A percentile compares a stretch with the other conserved stretches of the same genome.
These are phyloP conservation scores for Hecatera dysodea DNA, from an alignment of 2,888 invertebrate genomes.

Conservation along the genomic window DNA sequence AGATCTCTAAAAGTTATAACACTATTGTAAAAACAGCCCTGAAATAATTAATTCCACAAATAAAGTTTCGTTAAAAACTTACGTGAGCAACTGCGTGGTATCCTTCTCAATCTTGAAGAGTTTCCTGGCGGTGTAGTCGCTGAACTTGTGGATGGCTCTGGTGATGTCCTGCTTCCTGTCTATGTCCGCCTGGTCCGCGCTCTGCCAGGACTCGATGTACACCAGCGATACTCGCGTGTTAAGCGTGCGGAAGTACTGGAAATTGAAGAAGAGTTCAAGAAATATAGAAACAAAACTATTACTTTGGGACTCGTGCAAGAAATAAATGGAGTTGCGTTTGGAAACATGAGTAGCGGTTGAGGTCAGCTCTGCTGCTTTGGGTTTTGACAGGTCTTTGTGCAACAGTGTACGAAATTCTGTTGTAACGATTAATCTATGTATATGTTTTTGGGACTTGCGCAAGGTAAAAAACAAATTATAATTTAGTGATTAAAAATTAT, in stretches of 20 bases:
- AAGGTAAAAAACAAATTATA: too few species aligned
- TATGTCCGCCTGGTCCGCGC: conserved; percentile 96
- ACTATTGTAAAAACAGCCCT: too few species aligned
- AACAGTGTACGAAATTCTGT: too few species aligned
- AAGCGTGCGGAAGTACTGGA: conserved; percentile 97
- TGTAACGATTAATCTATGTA: too few species aligned
- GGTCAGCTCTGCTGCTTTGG: neutral
- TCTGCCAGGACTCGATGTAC: conserved; percentile 99
- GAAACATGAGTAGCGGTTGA: neutral
- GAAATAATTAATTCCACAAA: too few species aligned
- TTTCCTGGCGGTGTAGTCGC: conserved; percentile 96
- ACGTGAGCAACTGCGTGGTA: conserved; percentile 98
- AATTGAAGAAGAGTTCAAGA: neutral
- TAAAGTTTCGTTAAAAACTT: conserved; percentile 81
- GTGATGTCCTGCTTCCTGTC: conserved; percentile 96
- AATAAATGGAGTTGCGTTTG: neutral
- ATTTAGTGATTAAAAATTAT: too few species aligned
- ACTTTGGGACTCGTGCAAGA: too few species aligned
- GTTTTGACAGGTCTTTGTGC: too few species aligned
- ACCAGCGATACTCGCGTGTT: conserved; percentile 98
- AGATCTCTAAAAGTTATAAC: too few species aligned
- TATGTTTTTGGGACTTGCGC: too few species aligned
- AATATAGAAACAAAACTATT: too few species aligned
- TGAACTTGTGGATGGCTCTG: conserved; percentile 97
- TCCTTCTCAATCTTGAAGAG: conserved; percentile 97